A percentile compares a stretch with the other conserved stretches of the same genome.
Evolutionary conservation across 2,797 vertebrate species (phyloP).

Genomic region (Nothura maculosa): DNA sequence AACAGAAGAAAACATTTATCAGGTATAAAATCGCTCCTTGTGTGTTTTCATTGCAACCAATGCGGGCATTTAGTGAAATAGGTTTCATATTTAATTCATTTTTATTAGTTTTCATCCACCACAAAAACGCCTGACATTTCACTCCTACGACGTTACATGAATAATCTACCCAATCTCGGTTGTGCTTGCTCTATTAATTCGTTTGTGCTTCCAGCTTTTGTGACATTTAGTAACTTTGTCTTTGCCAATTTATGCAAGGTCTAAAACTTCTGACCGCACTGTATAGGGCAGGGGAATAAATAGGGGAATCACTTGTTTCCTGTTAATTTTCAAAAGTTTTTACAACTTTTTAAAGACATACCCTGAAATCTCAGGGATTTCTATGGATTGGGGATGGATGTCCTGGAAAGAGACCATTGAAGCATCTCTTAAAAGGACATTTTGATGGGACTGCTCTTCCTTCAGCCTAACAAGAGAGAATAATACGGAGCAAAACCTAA

Average conservation of each 20-base stretch:
- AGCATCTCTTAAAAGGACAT: background rate
- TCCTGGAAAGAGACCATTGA: background rate
- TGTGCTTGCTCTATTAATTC: slow-evolving; percentile 33
- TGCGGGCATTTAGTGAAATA: slow-evolving; percentile 19
- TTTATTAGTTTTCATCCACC: slow-evolving; percentile 55
- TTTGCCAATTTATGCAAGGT: background rate
- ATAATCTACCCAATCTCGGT: slow-evolving; percentile 13
- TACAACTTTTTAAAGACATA: background rate
- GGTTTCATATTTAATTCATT: slow-evolving; percentile 46
- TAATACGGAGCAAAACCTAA: background rate
- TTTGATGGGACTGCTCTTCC: background rate
- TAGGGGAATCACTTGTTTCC: background rate
- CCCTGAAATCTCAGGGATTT: background rate
- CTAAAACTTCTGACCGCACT: background rate
- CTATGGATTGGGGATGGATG: background rate
- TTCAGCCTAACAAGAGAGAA: background rate
- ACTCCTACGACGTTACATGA: slow-evolving; percentile 22
- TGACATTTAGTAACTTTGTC: background rate
- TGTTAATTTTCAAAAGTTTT: background rate
- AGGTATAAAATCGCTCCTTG: slow-evolving; percentile 88
- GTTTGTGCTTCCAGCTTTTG: slow-evolving; percentile 34
- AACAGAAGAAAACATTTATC: slow-evolving; percentile 99
- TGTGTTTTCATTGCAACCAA: slow-evolving; percentile 36
- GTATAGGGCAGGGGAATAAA: background rate
- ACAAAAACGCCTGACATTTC: slow-evolving; percentile 45